Conservation (phyloP, 2,888 invertebrate species). For the Drosophila formosana region DNA sequence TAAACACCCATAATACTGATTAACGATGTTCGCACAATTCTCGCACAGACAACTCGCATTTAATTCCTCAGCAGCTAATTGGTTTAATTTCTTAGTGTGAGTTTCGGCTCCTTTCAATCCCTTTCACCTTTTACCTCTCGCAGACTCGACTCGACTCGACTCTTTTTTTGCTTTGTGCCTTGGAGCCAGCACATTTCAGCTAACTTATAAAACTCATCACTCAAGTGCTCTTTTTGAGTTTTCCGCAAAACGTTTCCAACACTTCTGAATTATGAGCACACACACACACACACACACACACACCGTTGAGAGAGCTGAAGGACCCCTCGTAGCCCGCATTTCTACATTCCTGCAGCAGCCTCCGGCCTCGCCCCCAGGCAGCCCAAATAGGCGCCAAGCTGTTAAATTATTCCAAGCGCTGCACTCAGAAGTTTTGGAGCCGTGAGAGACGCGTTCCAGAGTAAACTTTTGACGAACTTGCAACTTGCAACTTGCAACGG, state of each 20-base stretch:
- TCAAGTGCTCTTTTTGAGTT: conserved; percentile 67
- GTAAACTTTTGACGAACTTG: conserved; percentile 50
- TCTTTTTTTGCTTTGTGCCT: conserved; percentile 18
- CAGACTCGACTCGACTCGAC: background rate
- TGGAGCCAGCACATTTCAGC: conserved; percentile 17
- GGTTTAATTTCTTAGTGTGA: conserved; percentile 8
- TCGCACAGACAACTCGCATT: background rate
- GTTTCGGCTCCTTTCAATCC: conserved; percentile 4
- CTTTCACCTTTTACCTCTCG: background rate
- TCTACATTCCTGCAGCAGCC: background rate
- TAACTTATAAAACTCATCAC: conserved; percentile 65
- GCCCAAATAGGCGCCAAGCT: conserved; percentile 45
- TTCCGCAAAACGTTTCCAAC: conserved; percentile 62
- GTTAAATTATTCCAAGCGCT: conserved; percentile 65
- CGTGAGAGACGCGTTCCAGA: conserved; percentile 24
- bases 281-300: conserved; percentile 18
- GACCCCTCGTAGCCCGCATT: conserved; percentile 33
- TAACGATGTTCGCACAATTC: background rate
- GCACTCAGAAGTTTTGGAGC: conserved; percentile 56
- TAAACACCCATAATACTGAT: too few species aligned
- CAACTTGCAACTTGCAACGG: conserved; percentile 36
- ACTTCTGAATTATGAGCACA: conserved; percentile 67
- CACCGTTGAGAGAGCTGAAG: conserved; percentile 38
- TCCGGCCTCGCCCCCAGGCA: background rate
- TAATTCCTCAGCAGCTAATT: conserved; percentile 26